These are phyloP conservation scores for rabbit (Oryctolagus cuniculus) DNA, from an alignment of 2,113 vertebrate species.

Conservation along the genomic window mOryCun1.1 NC_091434.1:158434501-158435000, in stretches of 20 bases:
- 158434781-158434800: not conserved
- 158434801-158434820: not conserved
- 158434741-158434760: not conserved
- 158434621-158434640: not conserved
- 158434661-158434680: not conserved
- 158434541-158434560: not conserved
- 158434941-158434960: not conserved
- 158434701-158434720: not conserved
- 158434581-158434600: not conserved
- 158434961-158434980: not conserved
- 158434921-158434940: not conserved
- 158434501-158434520: slow-evolving; percentile 11
- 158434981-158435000: not conserved
- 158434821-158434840: not conserved
- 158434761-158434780: not conserved
- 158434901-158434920: slow-evolving; percentile 3
- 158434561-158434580: not conserved
- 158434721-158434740: not conserved
- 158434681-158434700: not conserved
- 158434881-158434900: not conserved
- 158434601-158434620: not conserved
- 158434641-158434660: not conserved
- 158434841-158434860: not conserved
- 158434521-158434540: slow-evolving; percentile 26
- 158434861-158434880: not conserved